Conservation (phyloP, 2,888 invertebrate genomes). For the Troides aeacus region DNA sequence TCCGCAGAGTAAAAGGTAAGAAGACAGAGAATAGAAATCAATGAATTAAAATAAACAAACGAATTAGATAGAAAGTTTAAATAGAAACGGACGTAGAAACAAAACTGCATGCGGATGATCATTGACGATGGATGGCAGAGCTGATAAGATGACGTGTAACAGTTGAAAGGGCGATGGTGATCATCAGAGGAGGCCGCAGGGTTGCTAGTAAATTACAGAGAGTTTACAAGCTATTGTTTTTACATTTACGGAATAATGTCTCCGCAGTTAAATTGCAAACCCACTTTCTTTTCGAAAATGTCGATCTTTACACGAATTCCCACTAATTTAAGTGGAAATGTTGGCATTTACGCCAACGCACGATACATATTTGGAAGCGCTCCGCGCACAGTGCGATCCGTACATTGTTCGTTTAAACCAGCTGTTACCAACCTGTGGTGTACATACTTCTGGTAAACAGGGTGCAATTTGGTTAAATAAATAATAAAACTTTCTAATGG, state of each 20-base stretch:
- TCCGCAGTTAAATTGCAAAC: conserved; percentile 3
- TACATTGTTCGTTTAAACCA: conserved; percentile 47
- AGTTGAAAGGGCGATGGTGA: not conserved
- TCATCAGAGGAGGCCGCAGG: not conserved
- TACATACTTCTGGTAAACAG: too few species aligned
- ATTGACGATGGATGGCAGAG: too few species aligned
- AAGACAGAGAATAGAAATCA: too few species aligned
- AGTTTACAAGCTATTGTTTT: not conserved
- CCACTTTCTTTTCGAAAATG: conserved; percentile 23
- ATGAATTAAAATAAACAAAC: too few species aligned
- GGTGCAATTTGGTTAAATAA: too few species aligned
- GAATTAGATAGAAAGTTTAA: too few species aligned
- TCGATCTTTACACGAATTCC: conserved; percentile 24
- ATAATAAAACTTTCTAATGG: too few species aligned
- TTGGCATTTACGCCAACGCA: conserved; percentile 35
- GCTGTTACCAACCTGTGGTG: too few species aligned
- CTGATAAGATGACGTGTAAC: too few species aligned
- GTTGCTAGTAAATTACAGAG: not conserved
- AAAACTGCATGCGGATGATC: too few species aligned
- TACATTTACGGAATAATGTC: not conserved
- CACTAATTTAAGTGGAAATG: conserved; percentile 25
- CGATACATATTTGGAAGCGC: conserved; percentile 38
- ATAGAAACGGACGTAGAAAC: too few species aligned
- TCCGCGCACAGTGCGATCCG: conserved; percentile 46
- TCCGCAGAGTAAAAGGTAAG: too few species aligned